Base-by-base conservation (phyloP, 2,888 invertebrate species). In the Plagodis pulveraria region DNA sequence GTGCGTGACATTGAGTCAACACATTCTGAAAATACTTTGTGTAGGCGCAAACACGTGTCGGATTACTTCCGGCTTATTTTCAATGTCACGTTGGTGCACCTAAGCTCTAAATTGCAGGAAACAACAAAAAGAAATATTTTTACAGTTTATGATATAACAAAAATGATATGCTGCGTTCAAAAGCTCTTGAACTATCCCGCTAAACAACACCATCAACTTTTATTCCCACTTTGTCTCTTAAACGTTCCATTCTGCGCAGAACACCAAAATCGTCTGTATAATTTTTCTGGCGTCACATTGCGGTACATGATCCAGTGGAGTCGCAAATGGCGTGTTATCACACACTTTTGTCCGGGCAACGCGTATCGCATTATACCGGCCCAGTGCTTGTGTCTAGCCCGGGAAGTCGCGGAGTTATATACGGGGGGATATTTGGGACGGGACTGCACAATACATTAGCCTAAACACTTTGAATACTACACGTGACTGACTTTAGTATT, bases 321-420 rank as follows among this genome's bases (percentile, higher is more conserved):
- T 67, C 53, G 59, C 63, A 68, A 66, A 70, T 64, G 67, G 63
- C 55, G 62, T 64, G 68, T 71, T 70, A 66, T 70, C 71, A 64
- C 65, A 62, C 54, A 64, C 61, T 64, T 64, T 62, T 63, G 71
- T 62, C 53, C 68, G 56, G 58, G 44, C 56, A 41, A 50, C 53
- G 59, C 62, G 66, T 65, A 66, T 70, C 65, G 58, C 61, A 69
- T 67, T 64, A 65, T 54, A 57, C 66, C 46, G 50, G 58, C 50
- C 60, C 51, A 47, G 33, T 45, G 55, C 49, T 43, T 67, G 58
- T 56, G 46, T 58, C 54, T 54, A 63, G 61, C 43, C 50, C 45
- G 34, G 54, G 42, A 50, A 54, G 59, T 50, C 40, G 10, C 8
- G 53, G 43, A 58, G 55, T 22, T 10, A 70, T 55, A 61, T 33